Evolutionary conservation across 1,140 invertebrate species (phyloP).

Genomic region (Halictus rubicundus): DNA sequence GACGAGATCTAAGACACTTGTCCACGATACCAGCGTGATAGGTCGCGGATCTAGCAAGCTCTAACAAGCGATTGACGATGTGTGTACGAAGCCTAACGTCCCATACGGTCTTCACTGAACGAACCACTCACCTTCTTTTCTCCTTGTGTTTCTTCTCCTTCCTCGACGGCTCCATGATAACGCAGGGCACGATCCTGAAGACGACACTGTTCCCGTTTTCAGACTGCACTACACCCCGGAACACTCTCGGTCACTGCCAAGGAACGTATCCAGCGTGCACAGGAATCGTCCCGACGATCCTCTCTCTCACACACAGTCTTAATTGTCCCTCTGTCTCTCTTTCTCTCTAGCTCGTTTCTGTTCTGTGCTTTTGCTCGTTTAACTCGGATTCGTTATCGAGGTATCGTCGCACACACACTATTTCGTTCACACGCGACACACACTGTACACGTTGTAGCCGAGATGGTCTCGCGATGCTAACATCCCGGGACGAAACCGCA

Average conservation of each 20-base stretch:
- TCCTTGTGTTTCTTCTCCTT: constrained; percentile 64
- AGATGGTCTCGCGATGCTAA: background rate
- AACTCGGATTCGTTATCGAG: constrained; percentile 41
- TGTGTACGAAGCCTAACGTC: background rate
- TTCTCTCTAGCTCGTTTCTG: too few relatives aligned
- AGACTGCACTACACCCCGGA: constrained; percentile 7
- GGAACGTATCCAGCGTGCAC: constrained; percentile 58
- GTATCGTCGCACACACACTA: constrained; percentile 45
- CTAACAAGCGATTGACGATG: background rate
- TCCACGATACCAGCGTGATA: background rate
- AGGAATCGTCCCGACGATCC: constrained; percentile 2
- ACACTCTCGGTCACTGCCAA: constrained; percentile 69
- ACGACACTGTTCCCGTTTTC: background rate
- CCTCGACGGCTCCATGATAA: constrained; percentile 39
- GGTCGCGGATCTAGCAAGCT: background rate
- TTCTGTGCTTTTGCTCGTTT: constrained; percentile 44
- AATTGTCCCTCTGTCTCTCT: too few relatives aligned
- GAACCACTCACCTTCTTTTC: constrained; percentile 61
- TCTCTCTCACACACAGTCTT: background rate
- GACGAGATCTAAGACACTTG: constrained; percentile 1
- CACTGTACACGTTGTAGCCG: background rate
- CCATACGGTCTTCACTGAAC: constrained; percentile 28
- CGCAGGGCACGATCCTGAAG: background rate
- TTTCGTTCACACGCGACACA: constrained; percentile 6
- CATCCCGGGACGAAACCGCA: constrained; percentile 30